Conservation (phyloP, 1,140 invertebrate genomes). For the Geopemphigus sp. region DNA sequence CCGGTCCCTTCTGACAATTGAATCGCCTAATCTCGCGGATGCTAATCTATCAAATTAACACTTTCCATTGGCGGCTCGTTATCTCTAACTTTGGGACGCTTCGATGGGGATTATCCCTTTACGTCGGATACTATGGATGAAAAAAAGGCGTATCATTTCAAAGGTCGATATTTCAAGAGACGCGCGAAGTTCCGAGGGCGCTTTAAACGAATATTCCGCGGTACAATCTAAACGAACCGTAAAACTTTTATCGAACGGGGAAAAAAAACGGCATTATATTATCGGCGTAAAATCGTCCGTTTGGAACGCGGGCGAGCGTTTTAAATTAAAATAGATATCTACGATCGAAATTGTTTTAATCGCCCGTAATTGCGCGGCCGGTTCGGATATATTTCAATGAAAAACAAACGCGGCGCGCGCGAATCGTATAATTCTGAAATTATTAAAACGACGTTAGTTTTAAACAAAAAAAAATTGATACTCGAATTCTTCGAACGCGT, state of each 20-base stretch:
- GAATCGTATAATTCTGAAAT: no score
- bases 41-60: conserved; percentile 45
- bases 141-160: conserved; percentile 10
- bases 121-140: not conserved
- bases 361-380: not conserved
- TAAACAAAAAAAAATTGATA: no score
- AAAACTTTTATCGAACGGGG: conserved; percentile 2
- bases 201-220: not conserved
- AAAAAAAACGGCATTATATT: conserved; percentile 6
- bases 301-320: not conserved
- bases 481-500: no score
- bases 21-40: conserved; percentile 30
- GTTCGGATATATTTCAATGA: not conserved
- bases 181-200: not conserved
- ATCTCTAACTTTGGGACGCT: conserved; percentile 33
- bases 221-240: conserved; percentile 1
- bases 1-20: conserved; percentile 26
- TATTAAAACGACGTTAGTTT: no score
- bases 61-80: conserved; percentile 36
- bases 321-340: conserved; percentile 12
- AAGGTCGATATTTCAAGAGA: conserved; percentile 27
- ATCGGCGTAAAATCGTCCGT: not conserved
- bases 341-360: not conserved
- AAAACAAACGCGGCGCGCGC: no score
- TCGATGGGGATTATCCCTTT: conserved; percentile 23